These are phyloP conservation scores for Prenolepis imparis DNA, from an alignment of 2,888 invertebrate genomes.

Conservation along the genomic window DNA sequence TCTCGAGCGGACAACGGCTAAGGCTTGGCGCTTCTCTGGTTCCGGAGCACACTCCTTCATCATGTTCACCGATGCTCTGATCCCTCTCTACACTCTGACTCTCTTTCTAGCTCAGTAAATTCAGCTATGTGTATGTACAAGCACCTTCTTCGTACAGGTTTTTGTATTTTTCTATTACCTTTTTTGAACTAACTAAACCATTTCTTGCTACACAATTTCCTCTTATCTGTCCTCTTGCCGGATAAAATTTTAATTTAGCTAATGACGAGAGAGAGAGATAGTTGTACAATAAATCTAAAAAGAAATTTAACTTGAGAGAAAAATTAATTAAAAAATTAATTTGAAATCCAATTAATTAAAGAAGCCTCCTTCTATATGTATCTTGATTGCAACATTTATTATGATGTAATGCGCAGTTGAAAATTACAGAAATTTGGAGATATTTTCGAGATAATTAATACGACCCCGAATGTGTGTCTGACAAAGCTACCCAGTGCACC, in stretches of 20 bases:
- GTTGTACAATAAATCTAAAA: background rate
- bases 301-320: background rate
- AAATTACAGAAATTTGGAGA: constrained; percentile 6
- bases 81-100: constrained; percentile 44
- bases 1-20: constrained; percentile 69
- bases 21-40: constrained; percentile 60
- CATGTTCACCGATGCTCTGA: constrained; percentile 75
- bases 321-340: constrained; percentile 12
- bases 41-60: constrained; percentile 73
- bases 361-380: background rate
- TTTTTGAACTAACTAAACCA: constrained; percentile 9
- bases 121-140: constrained; percentile 26
- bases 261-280: constrained; percentile 52
- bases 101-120: constrained; percentile 37
- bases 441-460: constrained; percentile 27
- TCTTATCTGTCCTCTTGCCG: constrained; percentile 53
- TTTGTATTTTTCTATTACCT: constrained; percentile 24
- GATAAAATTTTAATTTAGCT: constrained; percentile 59
- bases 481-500: constrained; percentile 5
- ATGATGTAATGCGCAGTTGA: background rate
- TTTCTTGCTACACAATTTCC: constrained; percentile 18
- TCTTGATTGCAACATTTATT: background rate
- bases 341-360: constrained; percentile 7
- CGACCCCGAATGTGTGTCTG: background rate
- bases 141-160: constrained; percentile 9